These are phyloP conservation scores for Macaca mulatta DNA, from an alignment of 2,113 vertebrate genomes.

Conservation along the genomic window DNA sequence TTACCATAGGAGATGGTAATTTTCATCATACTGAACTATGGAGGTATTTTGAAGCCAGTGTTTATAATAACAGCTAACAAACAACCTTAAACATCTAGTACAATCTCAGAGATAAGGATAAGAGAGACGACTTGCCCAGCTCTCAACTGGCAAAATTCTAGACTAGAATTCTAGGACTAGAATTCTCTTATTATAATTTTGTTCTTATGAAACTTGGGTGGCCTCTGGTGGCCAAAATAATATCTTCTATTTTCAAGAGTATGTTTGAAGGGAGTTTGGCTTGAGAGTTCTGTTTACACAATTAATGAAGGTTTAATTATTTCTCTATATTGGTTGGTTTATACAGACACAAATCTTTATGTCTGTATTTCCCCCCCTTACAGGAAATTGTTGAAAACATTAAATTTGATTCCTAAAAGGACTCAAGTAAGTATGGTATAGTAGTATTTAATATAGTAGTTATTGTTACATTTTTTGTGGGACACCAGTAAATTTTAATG, in stretches of 20 bases:
- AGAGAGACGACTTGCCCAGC: not conserved
- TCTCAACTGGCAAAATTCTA: not conserved
- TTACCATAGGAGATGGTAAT: not conserved
- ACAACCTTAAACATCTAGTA: not conserved
- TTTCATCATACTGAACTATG: not conserved
- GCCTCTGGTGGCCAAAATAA: slow-evolving; percentile 35
- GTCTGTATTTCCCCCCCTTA: not conserved
- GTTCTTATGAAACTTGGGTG: not conserved
- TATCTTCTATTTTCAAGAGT: not conserved
- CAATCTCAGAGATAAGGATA: not conserved
- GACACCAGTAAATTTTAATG: not conserved
- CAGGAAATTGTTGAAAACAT: slow-evolving; percentile 47
- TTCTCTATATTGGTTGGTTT: not conserved
- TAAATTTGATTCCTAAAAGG: slow-evolving; percentile 56
- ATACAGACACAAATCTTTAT: slow-evolving; percentile 26
- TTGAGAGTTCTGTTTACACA: not conserved
- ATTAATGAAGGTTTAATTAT: not conserved
- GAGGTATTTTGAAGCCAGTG: not conserved
- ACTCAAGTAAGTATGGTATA: slow-evolving; percentile 31
- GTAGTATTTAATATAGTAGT: slow-evolving; percentile 1
- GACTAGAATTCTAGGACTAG: not conserved
- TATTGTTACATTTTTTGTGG: not conserved
- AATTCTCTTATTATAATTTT: not conserved
- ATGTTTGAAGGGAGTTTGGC: not conserved
- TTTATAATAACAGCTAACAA: not conserved